Conservation (phyloP, 92 coral and sea anemone species). For the Meandrina meandrites region DNA sequence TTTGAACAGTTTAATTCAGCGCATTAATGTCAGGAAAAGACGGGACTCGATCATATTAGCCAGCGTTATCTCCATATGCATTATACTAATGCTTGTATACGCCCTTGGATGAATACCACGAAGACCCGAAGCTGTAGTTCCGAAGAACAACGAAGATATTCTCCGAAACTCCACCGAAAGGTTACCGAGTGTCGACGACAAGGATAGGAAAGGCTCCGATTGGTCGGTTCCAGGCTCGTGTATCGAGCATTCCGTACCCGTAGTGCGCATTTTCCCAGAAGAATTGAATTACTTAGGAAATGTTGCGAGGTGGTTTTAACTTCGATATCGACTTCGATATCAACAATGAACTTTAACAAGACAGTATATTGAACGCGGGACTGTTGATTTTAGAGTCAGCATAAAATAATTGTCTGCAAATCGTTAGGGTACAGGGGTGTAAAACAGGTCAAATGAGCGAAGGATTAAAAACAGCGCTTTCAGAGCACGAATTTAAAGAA, state of each 20-base stretch:
- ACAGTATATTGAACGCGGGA: not conserved
- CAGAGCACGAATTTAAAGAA: too few relatives aligned
- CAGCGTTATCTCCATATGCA: constrained; percentile 90
- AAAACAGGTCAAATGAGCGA: too few relatives aligned
- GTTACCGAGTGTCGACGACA: not conserved
- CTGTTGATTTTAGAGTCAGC: not conserved
- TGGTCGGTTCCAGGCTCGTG: constrained; percentile 3
- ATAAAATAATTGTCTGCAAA: not conserved
- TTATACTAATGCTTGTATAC: constrained; percentile 85
- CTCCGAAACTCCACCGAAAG: not conserved
- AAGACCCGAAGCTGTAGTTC: not conserved
- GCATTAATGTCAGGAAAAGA: constrained; percentile 90
- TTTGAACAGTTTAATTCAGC: constrained; percentile 94
- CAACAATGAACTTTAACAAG: not conserved
- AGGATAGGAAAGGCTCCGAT: not conserved
- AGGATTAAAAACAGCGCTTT: too few relatives aligned
- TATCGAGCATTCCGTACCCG: not conserved
- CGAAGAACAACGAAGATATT: not conserved
- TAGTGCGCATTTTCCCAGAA: not conserved
- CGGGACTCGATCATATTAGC: constrained; percentile 93
- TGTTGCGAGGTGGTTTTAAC: not conserved
- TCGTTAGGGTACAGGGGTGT: not conserved
- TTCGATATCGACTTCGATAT: too few relatives aligned
- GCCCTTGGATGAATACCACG: constrained; percentile 70
- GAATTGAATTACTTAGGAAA: not conserved